A percentile compares a stretch with the other conserved stretches of the same genome.
Evolutionary conservation across 1,140 invertebrate species (phyloP).

Genomic region (Phymastichus coffea): DNA sequence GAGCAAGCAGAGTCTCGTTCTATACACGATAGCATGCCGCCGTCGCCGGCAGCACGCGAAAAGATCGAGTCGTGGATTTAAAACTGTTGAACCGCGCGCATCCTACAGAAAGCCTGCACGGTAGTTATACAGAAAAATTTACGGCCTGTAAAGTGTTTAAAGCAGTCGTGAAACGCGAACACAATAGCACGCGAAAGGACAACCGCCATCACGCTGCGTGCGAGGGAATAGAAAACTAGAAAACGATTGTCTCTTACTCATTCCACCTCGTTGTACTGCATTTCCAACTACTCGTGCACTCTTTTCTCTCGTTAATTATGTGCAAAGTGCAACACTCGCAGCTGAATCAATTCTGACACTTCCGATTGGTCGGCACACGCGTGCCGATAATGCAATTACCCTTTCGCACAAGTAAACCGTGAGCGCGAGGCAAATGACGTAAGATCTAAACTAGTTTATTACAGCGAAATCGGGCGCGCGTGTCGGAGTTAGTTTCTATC

Average conservation of each 20-base stretch:
- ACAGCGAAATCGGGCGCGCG: not conserved
- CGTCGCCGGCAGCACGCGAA: not conserved
- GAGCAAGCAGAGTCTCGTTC: not conserved
- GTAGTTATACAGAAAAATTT: slow-evolving; percentile 7
- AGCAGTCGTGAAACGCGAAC: not conserved
- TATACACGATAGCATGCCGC: not conserved
- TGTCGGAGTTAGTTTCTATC: not conserved
- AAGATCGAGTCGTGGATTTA: slow-evolving; percentile 2
- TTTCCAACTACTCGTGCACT: too few relatives aligned
- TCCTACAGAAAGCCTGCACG: not conserved
- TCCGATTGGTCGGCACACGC: slow-evolving; percentile 1
- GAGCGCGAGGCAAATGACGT: slow-evolving; percentile 12
- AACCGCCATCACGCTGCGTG: too few relatives aligned
- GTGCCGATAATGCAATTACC: slow-evolving; percentile 16
- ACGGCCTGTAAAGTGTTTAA: not conserved
- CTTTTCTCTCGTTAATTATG: too few relatives aligned
- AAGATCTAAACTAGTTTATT: slow-evolving; percentile 25
- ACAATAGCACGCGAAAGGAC: not conserved
- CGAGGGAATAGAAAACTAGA: too few relatives aligned
- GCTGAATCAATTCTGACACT: slow-evolving; percentile 16
- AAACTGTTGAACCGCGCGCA: not conserved
- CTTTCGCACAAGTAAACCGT: not conserved
- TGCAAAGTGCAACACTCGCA: too few relatives aligned
- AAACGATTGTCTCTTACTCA: too few relatives aligned
- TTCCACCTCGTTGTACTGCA: too few relatives aligned